Evolutionary conservation across 2,113 vertebrate species (phyloP).

Genomic region (Deroptyus accipitrinus): DNA sequence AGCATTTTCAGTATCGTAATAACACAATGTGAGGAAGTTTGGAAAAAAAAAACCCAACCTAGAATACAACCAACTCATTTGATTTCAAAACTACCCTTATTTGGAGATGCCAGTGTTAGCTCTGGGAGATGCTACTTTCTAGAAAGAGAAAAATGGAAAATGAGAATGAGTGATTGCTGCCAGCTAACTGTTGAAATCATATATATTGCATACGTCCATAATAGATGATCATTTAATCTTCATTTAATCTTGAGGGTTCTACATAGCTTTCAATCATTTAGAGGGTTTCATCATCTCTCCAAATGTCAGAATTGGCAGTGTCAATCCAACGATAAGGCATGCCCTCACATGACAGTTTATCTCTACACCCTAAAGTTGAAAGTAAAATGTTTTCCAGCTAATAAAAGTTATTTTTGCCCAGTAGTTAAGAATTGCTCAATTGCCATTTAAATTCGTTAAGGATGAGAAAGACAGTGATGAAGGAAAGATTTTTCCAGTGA

Average conservation of each 20-base stretch:
- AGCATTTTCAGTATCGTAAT: neutral
- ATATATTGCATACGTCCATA: neutral
- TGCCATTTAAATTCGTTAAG: conserved; percentile 41
- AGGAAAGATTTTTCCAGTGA: conserved; percentile 14
- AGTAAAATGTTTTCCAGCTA: conserved; percentile 38
- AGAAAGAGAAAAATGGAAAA: conserved; percentile 9
- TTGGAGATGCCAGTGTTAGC: neutral
- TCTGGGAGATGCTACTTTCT: neutral
- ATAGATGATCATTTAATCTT: conserved; percentile 31
- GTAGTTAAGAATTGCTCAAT: conserved; percentile 38
- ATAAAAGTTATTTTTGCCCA: conserved; percentile 42
- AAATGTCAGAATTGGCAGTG: conserved; percentile 11
- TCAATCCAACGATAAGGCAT: neutral
- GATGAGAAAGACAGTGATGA: conserved; percentile 36
- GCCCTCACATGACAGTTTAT: neutral
- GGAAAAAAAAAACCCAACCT: neutral
- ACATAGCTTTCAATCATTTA: conserved; percentile 4
- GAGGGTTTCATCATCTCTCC: conserved; percentile 2
- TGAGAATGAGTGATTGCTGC: conserved; percentile 2
- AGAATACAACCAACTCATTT: neutral
- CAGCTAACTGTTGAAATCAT: conserved; percentile 8
- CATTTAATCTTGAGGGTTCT: conserved; percentile 16
- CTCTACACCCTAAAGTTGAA: neutral
- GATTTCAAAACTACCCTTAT: neutral
- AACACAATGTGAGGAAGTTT: neutral